Conservation (phyloP, 2,888 invertebrate species). For the Anthrax anthrax region DNA sequence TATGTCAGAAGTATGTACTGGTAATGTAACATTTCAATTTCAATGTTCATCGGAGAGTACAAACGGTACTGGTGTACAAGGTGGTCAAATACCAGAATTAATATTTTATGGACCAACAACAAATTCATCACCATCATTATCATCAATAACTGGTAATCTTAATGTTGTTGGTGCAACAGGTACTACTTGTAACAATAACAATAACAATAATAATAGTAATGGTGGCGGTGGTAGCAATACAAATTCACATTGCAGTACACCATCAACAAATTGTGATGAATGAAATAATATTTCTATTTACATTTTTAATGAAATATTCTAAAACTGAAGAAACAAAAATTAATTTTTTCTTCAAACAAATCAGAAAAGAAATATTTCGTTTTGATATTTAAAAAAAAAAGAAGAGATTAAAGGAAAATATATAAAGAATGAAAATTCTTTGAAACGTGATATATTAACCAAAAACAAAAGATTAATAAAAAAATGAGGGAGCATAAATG, state of each 20-base stretch:
- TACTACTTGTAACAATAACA: conserved; percentile 6
- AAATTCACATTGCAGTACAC: conserved; percentile 28
- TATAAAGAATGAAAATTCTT: no score
- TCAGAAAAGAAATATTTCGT: no score
- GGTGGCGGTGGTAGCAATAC: conserved; percentile 19
- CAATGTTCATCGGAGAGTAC: conserved; percentile 96
- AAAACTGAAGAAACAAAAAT: neutral
- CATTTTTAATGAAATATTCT: neutral
- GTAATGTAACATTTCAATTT: conserved; percentile 90
- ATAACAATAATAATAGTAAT: neutral
- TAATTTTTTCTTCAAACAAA: no score
- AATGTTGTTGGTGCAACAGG: neutral
- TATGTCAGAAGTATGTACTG: conserved; percentile 83
- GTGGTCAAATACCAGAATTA: conserved; percentile 92
- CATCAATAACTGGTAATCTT: conserved; percentile 13
- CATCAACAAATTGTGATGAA: conserved; percentile 20
- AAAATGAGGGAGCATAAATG: no score
- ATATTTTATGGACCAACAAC: conserved; percentile 82
- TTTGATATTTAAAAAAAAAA: no score
- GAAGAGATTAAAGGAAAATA: no score
- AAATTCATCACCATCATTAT: conserved; percentile 21
- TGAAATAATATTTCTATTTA: neutral
- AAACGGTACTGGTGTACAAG: conserved; percentile 93
- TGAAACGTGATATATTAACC: no score
- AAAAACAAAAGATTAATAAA: no score